Conservation (phyloP, 1,140 invertebrate genomes). For the Drosophila kurseongensis region DNA sequence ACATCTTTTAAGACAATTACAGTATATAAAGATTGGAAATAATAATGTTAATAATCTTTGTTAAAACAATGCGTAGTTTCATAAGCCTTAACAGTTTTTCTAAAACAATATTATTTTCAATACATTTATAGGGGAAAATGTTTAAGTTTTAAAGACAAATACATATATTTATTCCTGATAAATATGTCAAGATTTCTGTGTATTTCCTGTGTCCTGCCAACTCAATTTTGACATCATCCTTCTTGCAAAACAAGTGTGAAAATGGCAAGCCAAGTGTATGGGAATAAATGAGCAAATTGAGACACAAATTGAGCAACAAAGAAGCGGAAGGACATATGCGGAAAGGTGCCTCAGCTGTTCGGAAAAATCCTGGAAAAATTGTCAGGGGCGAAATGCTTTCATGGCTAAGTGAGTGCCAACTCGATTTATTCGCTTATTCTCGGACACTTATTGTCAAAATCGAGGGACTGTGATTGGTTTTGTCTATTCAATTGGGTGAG, state of each 20-base stretch:
- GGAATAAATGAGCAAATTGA: slow-evolving; percentile 56
- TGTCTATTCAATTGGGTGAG: slow-evolving; percentile 38
- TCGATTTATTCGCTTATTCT: slow-evolving; percentile 35
- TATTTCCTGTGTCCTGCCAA: slow-evolving; percentile 9
- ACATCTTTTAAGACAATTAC: too few relatives aligned
- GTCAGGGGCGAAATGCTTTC: slow-evolving; percentile 13
- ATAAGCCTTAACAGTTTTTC: too few relatives aligned
- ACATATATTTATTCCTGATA: too few relatives aligned
- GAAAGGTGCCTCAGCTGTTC: slow-evolving; percentile 35
- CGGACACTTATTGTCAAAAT: slow-evolving; percentile 24
- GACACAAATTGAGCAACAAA: slow-evolving; percentile 49
- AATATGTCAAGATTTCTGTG: neutral
- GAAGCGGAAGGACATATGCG: slow-evolving; percentile 15
- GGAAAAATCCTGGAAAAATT: slow-evolving; percentile 18
- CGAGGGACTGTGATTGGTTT: slow-evolving; percentile 33
- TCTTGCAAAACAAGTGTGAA: slow-evolving; percentile 23
- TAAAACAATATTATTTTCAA: too few relatives aligned
- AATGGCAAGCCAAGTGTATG: slow-evolving; percentile 47
- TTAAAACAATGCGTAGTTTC: too few relatives aligned
- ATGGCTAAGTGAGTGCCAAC: slow-evolving; percentile 37
- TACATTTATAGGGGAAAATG: too few relatives aligned
- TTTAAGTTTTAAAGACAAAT: too few relatives aligned
- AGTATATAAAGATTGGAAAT: too few relatives aligned
- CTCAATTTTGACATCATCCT: slow-evolving; percentile 23
- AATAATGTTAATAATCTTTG: too few relatives aligned